phyloP scores from a whole-genome alignment of 2,113 vertebrate species.

The Progne subis region DNA sequence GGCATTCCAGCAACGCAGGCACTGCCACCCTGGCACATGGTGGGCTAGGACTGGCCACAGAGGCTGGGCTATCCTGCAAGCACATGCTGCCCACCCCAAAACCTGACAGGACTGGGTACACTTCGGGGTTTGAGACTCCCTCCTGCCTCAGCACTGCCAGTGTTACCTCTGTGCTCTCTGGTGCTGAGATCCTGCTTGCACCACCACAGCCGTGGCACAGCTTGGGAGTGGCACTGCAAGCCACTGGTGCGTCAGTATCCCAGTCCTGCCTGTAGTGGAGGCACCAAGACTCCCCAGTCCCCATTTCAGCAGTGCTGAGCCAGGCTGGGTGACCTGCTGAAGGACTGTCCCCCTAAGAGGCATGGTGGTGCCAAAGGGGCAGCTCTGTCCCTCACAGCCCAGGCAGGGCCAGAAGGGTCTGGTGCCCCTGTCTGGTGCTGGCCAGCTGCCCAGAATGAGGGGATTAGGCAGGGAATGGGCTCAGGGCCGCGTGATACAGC shows the following conservation, averaged over 20 bases:
- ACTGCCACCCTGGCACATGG: rapidly evolving
- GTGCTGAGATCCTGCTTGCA: background rate
- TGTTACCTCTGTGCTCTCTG: background rate
- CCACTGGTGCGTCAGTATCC: background rate
- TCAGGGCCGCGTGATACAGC: background rate
- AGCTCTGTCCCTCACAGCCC: background rate
- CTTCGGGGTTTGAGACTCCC: background rate
- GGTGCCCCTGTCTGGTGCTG: background rate
- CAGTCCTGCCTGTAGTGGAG: background rate
- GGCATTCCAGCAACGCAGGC: background rate
- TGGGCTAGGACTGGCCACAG: background rate
- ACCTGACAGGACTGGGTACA: background rate
- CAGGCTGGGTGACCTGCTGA: background rate
- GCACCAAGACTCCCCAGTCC: rapidly evolving
- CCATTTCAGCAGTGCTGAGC: background rate
- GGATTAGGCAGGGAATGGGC: background rate
- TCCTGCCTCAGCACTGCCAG: background rate
- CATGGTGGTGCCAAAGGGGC: background rate
- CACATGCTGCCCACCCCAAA: background rate
- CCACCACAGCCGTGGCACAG: background rate
- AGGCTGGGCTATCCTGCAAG: background rate
- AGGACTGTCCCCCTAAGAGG: background rate
- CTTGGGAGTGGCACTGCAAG: background rate
- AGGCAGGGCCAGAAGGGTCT: background rate
- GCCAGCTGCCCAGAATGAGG: background rate